Base-by-base conservation (phyloP, 1,140 invertebrate species). In the Ostrea edulis region DNA sequence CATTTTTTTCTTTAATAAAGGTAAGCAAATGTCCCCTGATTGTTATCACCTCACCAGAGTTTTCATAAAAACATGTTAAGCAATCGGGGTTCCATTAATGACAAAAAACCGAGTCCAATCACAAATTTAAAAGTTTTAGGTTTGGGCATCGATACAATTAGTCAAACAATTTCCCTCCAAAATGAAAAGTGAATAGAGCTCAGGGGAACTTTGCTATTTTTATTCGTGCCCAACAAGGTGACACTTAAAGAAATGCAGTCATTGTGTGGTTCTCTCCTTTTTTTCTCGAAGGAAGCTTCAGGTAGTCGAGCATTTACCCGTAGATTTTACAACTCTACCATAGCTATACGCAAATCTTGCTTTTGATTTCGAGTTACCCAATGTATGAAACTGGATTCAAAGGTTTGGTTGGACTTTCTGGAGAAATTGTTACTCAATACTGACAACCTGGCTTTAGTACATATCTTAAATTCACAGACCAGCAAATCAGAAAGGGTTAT, bases 331-430 rank as follows among this genome's bases (percentile, higher is more conserved):
- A 55, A 55, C 17, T 9, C 54, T 12, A 17, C 8, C 8, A 55
- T 55, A 55, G 9, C 0, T 20, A 58, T 58, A 58, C 4, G 20
- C 20, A 58, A 58, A 20, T 12, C 20, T 17, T 4, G 4, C 20
- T 12, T 12, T 55, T 55, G 17, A 2, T 58, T 17, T 17, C 12
- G 11, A 58, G 35, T 58, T 58, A 17, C 55, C 20, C 20, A 12
- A 11, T 4, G 20, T 3, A 58, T 58, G 55, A 11, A 11, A 58
- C 55, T 9, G 1, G 35, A 44, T 44, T 1, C 35, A 44, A 58
- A 58, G 20, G 65, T 86, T 51, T 84, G 87, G 85, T 8, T 86
- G 7, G 51, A 88, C 65, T 71, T 71, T 52, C 29, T 88, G 14
- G 20, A 58, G 9, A 82, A 82, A 82, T 22, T 53, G 9, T 0